These are phyloP conservation scores for Thymelicus sylvestris DNA, from an alignment of 2,888 invertebrate genomes.

Conservation along the genomic window DNA sequence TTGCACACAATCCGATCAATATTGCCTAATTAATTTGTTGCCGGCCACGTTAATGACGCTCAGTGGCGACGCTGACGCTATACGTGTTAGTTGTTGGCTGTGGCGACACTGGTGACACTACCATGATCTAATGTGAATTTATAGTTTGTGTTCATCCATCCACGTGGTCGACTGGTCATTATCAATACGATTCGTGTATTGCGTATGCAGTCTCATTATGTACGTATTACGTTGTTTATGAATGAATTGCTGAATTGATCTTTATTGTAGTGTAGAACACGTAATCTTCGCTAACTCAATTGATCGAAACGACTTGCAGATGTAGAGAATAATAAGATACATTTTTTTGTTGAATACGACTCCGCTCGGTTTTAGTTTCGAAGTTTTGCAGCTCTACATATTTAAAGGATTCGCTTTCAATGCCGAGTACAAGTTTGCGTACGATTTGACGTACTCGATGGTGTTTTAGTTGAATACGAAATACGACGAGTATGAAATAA, in stretches of 20 bases:
- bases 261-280: constrained; percentile 9
- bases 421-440: constrained; percentile 19
- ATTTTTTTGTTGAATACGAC: constrained; percentile 21
- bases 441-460: constrained; percentile 28
- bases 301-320: constrained; percentile 27
- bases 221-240: constrained; percentile 33
- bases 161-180: constrained; percentile 25
- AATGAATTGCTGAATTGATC: constrained; percentile 29
- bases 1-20: constrained; percentile 67
- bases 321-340: not conserved
- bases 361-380: constrained; percentile 29
- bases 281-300: constrained; percentile 9
- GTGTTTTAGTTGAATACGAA: constrained; percentile 51
- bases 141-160: constrained; percentile 16
- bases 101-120: constrained; percentile 15
- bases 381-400: constrained; percentile 28
- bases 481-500: constrained; percentile 57
- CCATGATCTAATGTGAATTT: constrained; percentile 1
- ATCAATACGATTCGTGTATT: constrained; percentile 27
- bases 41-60: constrained; percentile 44
- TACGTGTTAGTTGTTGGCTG: constrained; percentile 30
- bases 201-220: constrained; percentile 36
- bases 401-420: constrained; percentile 33
- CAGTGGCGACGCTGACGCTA: constrained; percentile 35
- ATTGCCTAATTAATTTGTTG: constrained; percentile 65